phyloP scores from a whole-genome alignment of 2,113 vertebrate genomes.

The Paraplagusia blochii region DNA sequence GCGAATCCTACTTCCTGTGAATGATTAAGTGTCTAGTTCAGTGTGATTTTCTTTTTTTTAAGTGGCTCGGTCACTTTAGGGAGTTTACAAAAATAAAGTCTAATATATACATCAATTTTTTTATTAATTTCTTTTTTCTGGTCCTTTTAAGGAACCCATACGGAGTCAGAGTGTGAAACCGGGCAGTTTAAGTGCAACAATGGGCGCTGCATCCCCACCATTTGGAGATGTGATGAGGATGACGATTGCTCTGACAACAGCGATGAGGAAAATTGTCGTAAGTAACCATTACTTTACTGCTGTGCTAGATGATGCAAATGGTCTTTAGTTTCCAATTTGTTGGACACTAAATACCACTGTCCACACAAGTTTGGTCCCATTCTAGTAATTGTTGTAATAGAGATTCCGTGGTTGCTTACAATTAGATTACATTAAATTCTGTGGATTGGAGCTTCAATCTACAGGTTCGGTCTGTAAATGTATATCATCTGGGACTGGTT shows the following conservation, averaged over 20 bases:
- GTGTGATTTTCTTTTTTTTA: not conserved
- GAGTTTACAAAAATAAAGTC: no score
- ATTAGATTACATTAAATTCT: no score
- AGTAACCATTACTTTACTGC: conserved; percentile 66
- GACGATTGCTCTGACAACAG: conserved; percentile 95
- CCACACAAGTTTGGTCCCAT: no score
- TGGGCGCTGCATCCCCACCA: conserved; percentile 87
- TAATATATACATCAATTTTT: no score
- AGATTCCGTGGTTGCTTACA: no score
- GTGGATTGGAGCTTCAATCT: no score
- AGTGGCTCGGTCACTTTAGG: not conserved
- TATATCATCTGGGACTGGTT: no score
- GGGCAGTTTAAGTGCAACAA: conserved; percentile 93
- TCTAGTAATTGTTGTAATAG: no score
- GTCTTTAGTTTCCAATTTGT: not conserved
- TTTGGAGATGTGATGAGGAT: conserved; percentile 96
- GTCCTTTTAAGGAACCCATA: conserved; percentile 74
- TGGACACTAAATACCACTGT: not conserved
- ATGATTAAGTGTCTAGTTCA: not conserved
- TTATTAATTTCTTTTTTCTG: not conserved
- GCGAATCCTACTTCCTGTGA: no score
- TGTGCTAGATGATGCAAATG: not conserved
- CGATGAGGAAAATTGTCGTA: conserved; percentile 94
- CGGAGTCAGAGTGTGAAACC: conserved; percentile 83
- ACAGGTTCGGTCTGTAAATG: no score